Evolutionary conservation across 1,140 invertebrate species (phyloP).

Genomic region (Micrasema longulum): DNA sequence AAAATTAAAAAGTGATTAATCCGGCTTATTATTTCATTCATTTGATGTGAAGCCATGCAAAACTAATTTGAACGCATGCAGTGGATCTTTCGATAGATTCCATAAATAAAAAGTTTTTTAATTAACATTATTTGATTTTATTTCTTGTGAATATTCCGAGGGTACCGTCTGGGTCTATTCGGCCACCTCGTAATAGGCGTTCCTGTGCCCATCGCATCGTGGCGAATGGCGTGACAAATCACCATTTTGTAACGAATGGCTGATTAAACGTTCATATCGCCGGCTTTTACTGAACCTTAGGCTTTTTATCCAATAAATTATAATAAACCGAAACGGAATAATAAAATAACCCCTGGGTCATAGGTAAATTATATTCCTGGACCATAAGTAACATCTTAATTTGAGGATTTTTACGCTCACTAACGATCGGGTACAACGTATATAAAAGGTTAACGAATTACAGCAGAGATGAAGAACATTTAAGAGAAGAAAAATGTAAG

Average conservation of each 20-base stretch:
- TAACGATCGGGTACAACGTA: neutral
- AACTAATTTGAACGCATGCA: no score
- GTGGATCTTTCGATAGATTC: no score
- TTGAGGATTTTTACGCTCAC: neutral
- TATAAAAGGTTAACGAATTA: neutral
- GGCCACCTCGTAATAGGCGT: neutral
- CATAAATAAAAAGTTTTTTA: no score
- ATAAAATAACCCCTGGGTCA: conserved; percentile 12
- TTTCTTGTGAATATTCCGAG: no score
- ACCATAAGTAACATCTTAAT: neutral
- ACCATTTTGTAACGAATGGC: conserved; percentile 41
- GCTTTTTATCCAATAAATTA: conserved; percentile 30
- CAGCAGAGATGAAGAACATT: no score
- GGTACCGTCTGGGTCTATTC: no score
- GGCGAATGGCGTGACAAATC: conserved; percentile 45
- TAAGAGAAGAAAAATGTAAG: no score
- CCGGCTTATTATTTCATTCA: no score
- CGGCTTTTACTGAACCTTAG: conserved; percentile 30
- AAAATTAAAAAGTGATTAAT: no score
- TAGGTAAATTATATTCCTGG: neutral
- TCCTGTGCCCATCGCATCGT: conserved; percentile 10
- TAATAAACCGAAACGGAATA: neutral
- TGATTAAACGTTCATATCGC: conserved; percentile 41
- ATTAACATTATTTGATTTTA: no score
- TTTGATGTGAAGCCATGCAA: no score